Conservation (phyloP, 2,888 invertebrate species). For the Lasiommata megera region DNA sequence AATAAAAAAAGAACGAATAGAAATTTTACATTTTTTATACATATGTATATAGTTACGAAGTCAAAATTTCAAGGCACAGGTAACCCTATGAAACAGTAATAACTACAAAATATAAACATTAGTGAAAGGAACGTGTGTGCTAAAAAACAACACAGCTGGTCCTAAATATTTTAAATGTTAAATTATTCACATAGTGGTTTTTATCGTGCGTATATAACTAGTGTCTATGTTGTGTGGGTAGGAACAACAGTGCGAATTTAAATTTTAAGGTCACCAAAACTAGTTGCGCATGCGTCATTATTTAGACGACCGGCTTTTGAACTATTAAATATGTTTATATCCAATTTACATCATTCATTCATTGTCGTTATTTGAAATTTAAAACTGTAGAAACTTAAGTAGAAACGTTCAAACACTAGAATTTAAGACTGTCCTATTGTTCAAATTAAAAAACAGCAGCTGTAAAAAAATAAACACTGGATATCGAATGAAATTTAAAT, state of each 20-base stretch:
- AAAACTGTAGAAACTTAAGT: neutral
- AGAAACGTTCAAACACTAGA: neutral
- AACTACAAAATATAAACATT: neutral
- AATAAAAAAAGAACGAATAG: too few species aligned
- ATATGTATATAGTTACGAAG: too few species aligned
- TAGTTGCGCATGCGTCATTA: constrained; percentile 12
- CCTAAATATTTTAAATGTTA: neutral
- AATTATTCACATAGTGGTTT: constrained; percentile 9
- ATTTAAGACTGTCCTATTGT: neutral
- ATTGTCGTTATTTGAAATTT: neutral
- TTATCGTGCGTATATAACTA: neutral
- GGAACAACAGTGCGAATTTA: constrained; percentile 14
- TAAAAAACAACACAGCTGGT: neutral
- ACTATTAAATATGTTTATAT: neutral
- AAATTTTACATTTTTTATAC: too few species aligned
- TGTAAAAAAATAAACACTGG: neutral
- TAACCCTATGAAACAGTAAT: too few species aligned
- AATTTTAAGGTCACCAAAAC: constrained; percentile 24
- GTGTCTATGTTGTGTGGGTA: neutral
- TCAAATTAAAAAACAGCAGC: neutral
- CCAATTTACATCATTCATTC: neutral
- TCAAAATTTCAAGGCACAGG: too few species aligned
- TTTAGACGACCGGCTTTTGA: neutral
- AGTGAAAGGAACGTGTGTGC: neutral
- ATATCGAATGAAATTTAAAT: neutral